Evolutionary conservation across 2,113 vertebrate species (phyloP), one percentile per base, ranked within the genome.

Genomic region (Macaca nemestrina): DNA sequence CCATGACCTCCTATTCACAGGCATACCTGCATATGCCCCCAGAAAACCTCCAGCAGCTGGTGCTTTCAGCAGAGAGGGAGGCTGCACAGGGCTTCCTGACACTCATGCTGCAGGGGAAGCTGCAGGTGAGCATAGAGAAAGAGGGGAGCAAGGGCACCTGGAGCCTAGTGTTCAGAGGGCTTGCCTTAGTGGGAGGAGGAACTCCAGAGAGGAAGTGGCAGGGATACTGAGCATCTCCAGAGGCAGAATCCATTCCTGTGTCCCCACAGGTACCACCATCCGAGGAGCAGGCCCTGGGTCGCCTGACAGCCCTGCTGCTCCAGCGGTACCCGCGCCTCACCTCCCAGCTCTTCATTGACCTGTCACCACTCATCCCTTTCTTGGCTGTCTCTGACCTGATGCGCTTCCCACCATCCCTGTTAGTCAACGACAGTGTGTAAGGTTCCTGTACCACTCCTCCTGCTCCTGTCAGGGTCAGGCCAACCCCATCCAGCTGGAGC

Each of bases 281-380:
- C 3, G 98, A 99, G 98, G 98, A 99, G 85, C 98, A 99, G 80
- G 99, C 98, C 57, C 98, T 99, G 98, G 99, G 99, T 96, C 99
- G 98, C 25, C 99, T 99, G 98, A 99, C 99, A 0, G 98, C 99
- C 8, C 99, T 99, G 95, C 99, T 99, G 95, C 99, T 99, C 76
- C 98, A 99, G 45, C 99, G 99, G 92, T 99, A 99, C 95, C 99
- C 99, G 0, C 98, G 91, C 68, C 99, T 99, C 89, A 99, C 99
- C 43, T 99, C 99, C 20, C 99, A 99, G 94, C 98, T 99, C 81
- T 99, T 99, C 85, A 98, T 99, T 16, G 99, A 99, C 96, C 98
- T 99, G 94, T 99, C 99, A 20, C 99, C 99, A 75, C 99, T 99
- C 98, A 99, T 99, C 61, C 99, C 99, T 61, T 99, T 99, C 97